Conservation (phyloP, 2,113 vertebrate genomes). For the Cyanistes caeruleus region DNA sequence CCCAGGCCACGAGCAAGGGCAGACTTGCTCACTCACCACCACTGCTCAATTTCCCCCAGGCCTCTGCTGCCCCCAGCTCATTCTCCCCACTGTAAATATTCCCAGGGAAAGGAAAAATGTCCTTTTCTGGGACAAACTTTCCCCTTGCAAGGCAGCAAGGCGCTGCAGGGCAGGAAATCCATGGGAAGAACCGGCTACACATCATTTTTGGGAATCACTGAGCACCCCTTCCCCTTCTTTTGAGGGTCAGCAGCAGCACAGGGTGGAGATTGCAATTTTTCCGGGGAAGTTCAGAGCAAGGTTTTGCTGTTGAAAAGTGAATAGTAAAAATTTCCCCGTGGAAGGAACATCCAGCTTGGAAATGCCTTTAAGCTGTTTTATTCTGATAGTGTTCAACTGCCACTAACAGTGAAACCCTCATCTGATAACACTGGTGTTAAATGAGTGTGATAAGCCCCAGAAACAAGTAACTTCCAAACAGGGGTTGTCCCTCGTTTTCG, state of each 20-base stretch:
- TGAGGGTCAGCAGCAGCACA: neutral
- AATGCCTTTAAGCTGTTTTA: neutral
- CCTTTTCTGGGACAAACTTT: neutral
- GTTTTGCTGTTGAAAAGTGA: neutral
- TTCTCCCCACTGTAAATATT: neutral
- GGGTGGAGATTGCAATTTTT: neutral
- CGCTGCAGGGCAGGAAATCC: neutral
- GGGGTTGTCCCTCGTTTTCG: neutral
- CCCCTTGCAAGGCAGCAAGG: neutral
- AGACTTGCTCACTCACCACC: neutral
- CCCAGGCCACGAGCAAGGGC: neutral
- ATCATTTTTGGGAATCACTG: neutral
- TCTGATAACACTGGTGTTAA: neutral
- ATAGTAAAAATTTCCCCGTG: neutral
- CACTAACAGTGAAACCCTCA: neutral
- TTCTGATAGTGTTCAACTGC: neutral
- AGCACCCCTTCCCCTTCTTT: neutral
- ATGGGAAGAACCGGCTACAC: fast-evolving
- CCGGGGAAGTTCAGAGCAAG: neutral
- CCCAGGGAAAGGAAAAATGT: neutral
- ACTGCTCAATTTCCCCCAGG: neutral
- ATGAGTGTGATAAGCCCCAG: neutral
- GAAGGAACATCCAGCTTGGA: neutral
- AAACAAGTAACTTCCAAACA: neutral
- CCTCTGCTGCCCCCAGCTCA: neutral